Percentiles rank a stretch among this genome's conserved stretches.
Conservation (phyloP, 2,113 vertebrate genomes). For the Hyperoodon ampullatus region DNA sequence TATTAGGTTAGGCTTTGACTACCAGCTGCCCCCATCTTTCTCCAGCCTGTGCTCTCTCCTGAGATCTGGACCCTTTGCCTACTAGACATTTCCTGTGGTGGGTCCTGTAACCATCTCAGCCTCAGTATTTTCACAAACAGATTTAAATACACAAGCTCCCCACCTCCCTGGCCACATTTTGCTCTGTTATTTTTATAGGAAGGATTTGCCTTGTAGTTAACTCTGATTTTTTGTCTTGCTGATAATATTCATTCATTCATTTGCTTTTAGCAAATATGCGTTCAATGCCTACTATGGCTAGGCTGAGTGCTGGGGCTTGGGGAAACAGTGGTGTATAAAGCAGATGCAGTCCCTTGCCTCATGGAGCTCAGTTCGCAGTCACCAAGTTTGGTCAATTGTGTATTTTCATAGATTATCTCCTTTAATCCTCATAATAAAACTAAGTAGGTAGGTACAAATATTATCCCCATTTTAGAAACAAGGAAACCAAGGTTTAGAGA, state of each 20-base stretch:
- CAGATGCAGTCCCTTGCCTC: neutral
- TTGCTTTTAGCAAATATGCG: neutral
- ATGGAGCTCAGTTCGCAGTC: neutral
- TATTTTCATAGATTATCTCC: neutral
- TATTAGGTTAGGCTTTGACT: neutral
- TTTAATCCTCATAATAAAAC: neutral
- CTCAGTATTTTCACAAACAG: neutral
- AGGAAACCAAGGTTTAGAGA: neutral
- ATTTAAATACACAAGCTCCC: neutral
- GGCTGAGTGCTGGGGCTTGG: neutral
- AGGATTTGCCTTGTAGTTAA: neutral
- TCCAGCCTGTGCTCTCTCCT: neutral
- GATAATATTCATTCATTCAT: neutral
- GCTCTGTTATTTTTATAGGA: neutral
- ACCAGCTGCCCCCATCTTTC: neutral
- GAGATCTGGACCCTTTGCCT: neutral
- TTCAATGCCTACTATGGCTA: neutral
- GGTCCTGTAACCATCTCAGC: neutral
- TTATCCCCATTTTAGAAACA: neutral
- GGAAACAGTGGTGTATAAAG: neutral
- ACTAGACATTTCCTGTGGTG: neutral
- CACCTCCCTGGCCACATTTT: neutral
- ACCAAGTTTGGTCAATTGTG: neutral
- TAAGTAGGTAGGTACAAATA: neutral
- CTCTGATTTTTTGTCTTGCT: neutral